Percentiles rank a stretch among this genome's conserved stretches.
Conservation (phyloP, 2,888 invertebrate genomes). For the Catocala fraxini region DNA sequence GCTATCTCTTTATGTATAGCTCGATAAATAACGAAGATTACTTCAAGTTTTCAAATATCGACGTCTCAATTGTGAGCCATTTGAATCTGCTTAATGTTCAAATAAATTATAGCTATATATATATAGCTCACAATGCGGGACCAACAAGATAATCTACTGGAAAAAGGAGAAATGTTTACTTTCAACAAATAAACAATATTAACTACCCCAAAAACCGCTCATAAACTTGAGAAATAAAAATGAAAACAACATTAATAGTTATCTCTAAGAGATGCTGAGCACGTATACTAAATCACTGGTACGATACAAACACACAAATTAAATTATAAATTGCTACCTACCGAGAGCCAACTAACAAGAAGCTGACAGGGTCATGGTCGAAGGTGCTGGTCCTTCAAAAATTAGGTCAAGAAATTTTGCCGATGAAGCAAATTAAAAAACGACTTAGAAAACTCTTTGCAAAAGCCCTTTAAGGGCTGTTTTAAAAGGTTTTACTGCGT, state of each 20-base stretch:
- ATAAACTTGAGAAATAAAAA: conserved; percentile 1
- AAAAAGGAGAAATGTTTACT: too few species aligned
- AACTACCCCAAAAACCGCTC: too few species aligned
- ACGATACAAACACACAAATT: conserved; percentile 20
- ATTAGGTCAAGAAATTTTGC: conserved; percentile 38
- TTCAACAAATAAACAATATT: too few species aligned
- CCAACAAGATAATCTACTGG: too few species aligned
- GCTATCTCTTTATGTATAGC: too few species aligned
- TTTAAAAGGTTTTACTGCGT: background rate
- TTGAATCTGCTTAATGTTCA: too few species aligned
- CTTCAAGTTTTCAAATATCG: too few species aligned
- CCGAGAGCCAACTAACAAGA: conserved; percentile 31
- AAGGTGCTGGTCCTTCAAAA: conserved; percentile 27
- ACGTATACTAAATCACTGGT: conserved; percentile 13
- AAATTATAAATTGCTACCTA: conserved; percentile 29
- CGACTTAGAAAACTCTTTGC: background rate
- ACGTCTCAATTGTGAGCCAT: too few species aligned
- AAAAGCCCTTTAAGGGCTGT: background rate
- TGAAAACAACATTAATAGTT: conserved; percentile 1
- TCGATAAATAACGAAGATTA: too few species aligned
- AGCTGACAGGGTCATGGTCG: conserved; percentile 32
- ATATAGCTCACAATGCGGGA: too few species aligned
- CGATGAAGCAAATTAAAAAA: conserved; percentile 9
- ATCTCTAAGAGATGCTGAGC: background rate
- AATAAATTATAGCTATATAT: too few species aligned